These are phyloP conservation scores for Spodoptera exigua DNA, from an alignment of 2,888 invertebrate genomes.

Conservation along the genomic window DNA sequence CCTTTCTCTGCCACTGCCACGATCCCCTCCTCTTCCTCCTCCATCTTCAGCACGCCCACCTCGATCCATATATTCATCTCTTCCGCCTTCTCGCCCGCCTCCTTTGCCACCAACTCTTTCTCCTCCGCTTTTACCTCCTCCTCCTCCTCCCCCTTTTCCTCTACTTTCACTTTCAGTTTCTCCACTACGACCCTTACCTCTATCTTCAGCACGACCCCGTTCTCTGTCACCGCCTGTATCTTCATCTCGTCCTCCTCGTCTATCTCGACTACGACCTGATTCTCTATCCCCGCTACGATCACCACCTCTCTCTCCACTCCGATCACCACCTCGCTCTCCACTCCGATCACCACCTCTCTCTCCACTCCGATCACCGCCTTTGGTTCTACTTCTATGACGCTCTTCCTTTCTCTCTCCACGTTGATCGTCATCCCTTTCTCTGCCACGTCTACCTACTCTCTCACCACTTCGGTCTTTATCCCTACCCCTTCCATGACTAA, in stretches of 20 bases:
- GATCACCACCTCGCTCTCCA: slow-evolving; percentile 10
- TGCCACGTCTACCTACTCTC: slow-evolving; percentile 23
- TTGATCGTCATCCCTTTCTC: slow-evolving; percentile 13
- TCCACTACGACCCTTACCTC: not conserved
- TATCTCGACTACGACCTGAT: not conserved
- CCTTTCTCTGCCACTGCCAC: no score
- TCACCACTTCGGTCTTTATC: slow-evolving; percentile 3
- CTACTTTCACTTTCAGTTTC: not conserved
- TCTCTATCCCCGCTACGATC: not conserved
- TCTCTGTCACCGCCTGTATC: not conserved
- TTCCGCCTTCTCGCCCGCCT: not conserved
- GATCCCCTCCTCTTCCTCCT: no score
- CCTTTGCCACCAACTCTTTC: not conserved
- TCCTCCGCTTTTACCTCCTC: not conserved
- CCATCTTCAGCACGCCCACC: not conserved
- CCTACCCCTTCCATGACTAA: not conserved
- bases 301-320: slow-evolving; percentile 20
- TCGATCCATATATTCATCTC: not conserved
- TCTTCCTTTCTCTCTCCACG: slow-evolving; percentile 29
- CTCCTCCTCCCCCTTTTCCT: not conserved
- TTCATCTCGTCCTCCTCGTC: not conserved
- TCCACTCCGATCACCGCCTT: slow-evolving; percentile 15
- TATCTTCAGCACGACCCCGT: no score
- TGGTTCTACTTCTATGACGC: slow-evolving; percentile 17
- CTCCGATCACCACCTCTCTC: slow-evolving; percentile 1